Percentiles rank a stretch among this genome's conserved stretches.
phyloP scores from a whole-genome alignment of 2,113 vertebrate genomes.

The Picathartes gymnocephalus region DNA sequence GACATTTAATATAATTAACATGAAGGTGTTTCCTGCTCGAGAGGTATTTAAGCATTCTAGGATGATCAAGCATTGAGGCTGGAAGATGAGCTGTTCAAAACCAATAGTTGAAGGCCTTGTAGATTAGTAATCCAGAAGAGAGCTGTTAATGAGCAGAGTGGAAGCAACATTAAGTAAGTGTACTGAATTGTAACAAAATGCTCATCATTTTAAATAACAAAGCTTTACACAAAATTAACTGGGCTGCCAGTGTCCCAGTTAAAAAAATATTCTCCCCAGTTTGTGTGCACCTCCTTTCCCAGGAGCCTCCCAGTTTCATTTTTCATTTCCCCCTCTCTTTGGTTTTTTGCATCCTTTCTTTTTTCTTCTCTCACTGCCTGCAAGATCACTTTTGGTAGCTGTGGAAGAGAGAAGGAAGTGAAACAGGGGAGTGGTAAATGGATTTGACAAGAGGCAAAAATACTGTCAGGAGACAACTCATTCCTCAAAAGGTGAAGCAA shows the following conservation, averaged over 20 bases:
- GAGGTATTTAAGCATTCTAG: not conserved
- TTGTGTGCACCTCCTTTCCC: not conserved
- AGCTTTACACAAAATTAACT: conserved; percentile 21
- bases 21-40: conserved; percentile 34
- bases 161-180: conserved; percentile 34
- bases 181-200: conserved; percentile 42
- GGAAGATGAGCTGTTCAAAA: conserved; percentile 30
- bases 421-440: not conserved
- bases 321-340: not conserved
- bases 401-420: not conserved
- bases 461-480: not conserved
- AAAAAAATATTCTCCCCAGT: not conserved
- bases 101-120: not conserved
- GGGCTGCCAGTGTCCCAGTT: not conserved
- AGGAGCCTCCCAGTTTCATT: not conserved
- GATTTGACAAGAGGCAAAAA: not conserved
- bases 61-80: not conserved
- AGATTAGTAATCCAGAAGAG: conserved; percentile 20
- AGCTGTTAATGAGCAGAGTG: conserved; percentile 22
- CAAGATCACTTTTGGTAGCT: not conserved
- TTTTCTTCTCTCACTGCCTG: not conserved
- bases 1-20: conserved; percentile 37
- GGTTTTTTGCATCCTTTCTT: not conserved
- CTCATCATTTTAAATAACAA: conserved; percentile 38
- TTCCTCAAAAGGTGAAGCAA: not conserved